Evolutionary conservation across 2,113 vertebrate genomes (phyloP).

Genomic region (Prionailurus bengalensis): DNA sequence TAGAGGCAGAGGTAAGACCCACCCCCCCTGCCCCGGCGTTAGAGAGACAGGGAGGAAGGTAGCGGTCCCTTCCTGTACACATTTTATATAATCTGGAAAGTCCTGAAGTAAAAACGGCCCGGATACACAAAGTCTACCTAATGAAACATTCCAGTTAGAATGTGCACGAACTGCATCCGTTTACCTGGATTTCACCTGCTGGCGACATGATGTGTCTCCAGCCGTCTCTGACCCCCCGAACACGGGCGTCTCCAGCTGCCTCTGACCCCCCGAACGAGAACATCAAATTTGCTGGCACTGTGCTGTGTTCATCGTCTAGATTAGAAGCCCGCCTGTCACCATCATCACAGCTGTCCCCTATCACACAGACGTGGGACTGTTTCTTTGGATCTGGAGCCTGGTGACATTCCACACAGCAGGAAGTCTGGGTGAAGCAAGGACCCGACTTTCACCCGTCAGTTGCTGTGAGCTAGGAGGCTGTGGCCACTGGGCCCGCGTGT

Average conservation of each 20-base stretch:
- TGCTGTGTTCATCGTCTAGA: accelerated
- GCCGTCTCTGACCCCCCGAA: not conserved
- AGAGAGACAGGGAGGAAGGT: not conserved
- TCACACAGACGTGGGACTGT: not conserved
- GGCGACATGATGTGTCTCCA: not conserved
- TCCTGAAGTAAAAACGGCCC: not conserved
- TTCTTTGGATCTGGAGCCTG: not conserved
- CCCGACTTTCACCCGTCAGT: not conserved
- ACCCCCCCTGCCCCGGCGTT: too few relatives aligned
- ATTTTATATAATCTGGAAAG: not conserved
- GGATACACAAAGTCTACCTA: not conserved
- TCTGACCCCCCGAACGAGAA: not conserved
- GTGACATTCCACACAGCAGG: not conserved
- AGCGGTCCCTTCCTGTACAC: accelerated
- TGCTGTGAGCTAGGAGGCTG: not conserved
- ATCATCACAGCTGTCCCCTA: not conserved
- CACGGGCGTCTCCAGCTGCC: not conserved
- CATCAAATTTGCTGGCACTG: not conserved
- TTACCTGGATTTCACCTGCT: not conserved
- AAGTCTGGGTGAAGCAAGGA: not conserved
- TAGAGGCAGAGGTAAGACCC: not conserved
- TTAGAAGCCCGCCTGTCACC: not conserved
- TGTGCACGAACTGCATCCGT: not conserved
- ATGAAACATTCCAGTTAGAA: not conserved
- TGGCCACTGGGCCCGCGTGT: too few relatives aligned